Percentiles rank a stretch among this genome's conserved stretches.
These are phyloP conservation scores for Diadema setosum DNA, from an alignment of 35 echinoderm and acorn worm species.

Conservation along the genomic window DNA sequence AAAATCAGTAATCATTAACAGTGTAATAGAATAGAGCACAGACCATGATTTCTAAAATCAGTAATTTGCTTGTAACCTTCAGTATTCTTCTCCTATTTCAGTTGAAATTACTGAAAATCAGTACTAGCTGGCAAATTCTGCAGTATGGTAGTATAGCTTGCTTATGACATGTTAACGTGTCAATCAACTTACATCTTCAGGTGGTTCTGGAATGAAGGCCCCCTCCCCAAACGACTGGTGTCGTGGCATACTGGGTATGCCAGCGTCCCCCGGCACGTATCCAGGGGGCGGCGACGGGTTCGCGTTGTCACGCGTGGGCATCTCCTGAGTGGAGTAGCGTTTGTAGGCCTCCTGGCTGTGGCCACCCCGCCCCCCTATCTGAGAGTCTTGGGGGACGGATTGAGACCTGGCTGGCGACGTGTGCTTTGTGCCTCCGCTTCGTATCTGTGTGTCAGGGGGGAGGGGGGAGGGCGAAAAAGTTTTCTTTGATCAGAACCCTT, in stretches of 20 bases:
- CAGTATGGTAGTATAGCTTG: no score
- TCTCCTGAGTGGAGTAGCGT: conserved; percentile 32
- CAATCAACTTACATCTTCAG: conserved; percentile 8
- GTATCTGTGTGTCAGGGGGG: no score
- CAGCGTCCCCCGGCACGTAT: neutral
- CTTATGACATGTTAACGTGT: neutral
- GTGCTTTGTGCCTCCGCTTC: neutral
- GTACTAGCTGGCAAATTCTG: no score
- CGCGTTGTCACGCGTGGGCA: conserved; percentile 22
- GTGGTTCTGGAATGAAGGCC: conserved; percentile 26
- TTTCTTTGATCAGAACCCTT: no score
- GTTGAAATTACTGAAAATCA: no score
- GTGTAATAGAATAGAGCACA: no score
- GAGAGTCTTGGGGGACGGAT: conserved; percentile 7
- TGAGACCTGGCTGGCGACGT: conserved; percentile 4
- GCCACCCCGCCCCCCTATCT: neutral
- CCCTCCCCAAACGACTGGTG: conserved; percentile 21
- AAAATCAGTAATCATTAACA: no score
- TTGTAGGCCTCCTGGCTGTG: neutral
- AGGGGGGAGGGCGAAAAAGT: no score
- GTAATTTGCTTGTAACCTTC: no score
- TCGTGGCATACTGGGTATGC: neutral
- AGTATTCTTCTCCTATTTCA: no score
- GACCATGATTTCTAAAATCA: no score
- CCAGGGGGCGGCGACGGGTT: conserved; percentile 35